A percentile compares a stretch with the other conserved stretches of the same genome.
These are phyloP conservation scores for Chloroceryle aenea DNA, from an alignment of 2,113 vertebrate species.

Conservation along the genomic window DNA sequence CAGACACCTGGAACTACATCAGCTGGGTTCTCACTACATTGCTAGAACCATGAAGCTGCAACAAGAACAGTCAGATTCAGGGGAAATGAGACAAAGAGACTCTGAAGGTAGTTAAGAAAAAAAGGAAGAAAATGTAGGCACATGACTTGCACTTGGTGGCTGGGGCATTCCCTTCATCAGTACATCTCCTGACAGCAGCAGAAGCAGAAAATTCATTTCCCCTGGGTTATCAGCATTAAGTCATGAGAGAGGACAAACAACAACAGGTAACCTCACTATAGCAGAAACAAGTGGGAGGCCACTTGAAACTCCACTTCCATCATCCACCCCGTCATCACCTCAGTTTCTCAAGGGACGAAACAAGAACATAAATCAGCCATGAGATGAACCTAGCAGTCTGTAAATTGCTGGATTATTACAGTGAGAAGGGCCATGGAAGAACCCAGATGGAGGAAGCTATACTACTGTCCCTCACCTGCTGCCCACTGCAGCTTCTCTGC, in stretches of 20 bases:
- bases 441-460: background rate
- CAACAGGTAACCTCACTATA: background rate
- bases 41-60: background rate
- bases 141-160: background rate
- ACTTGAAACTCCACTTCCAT: background rate
- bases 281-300: background rate
- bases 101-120: background rate
- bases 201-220: background rate
- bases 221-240: background rate
- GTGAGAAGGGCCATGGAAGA: background rate
- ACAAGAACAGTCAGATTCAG: background rate
- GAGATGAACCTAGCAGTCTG: background rate
- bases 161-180: background rate
- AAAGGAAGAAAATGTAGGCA: background rate
- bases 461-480: background rate
- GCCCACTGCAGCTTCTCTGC: background rate
- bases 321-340: background rate
- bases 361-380: background rate
- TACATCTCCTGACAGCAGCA: background rate
- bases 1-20: background rate
- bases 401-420: background rate
- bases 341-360: background rate
- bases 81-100: background rate
- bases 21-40: accelerated
- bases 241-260: background rate